Base-by-base conservation (phyloP, 2,797 vertebrate genomes). In the Fringilla coelebs region DNA sequence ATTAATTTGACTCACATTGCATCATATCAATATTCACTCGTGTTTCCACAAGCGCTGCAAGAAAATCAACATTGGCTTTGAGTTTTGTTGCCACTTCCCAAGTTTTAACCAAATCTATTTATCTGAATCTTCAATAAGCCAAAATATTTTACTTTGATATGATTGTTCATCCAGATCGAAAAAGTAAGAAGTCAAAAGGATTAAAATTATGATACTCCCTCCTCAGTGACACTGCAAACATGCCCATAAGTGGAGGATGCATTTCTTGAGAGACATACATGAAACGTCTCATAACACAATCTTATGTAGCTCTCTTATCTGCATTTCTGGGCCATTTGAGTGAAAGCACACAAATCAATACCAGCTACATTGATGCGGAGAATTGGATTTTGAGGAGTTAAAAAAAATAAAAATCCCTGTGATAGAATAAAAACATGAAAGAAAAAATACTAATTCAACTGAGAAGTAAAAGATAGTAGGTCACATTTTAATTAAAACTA, bases 1-100 rank as follows among this genome's bases (percentile, higher is more conserved):
- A 38, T 19, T n/a, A 51, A 60, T 66, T 49, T 25, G 8, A 60
- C 13, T 52, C 0, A 0, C n/a, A 45, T 78, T n/a, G 34, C 2
- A 4, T 60, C 40, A 34, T 65, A 61, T 41, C 58, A 67, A 48
- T 63, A 86, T 65, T 62, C n/a, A 54, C 3, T 65, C 13, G 14
- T 72, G 13, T 61, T 78, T 87, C 26, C 25, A 15, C 31, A 61
- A 87, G 20, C 1, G 0, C 31, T 46, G 17, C 13, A 68, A 84
- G 54, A 84, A 86, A 72, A 68, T 25, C 32, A 88, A 65, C 5
- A 36, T 2, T 67, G 41, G 45, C 49, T 82, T 87, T 73, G 38
- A 73, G 22, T 75, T 92, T 72, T 38, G 21, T 36, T 70, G 54
- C 13, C 36, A 66, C 5, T n/a, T 68, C 19, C 43, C 17, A 82